Conservation (phyloP, 2,113 vertebrate species). For the Rostratula benghalensis region DNA sequence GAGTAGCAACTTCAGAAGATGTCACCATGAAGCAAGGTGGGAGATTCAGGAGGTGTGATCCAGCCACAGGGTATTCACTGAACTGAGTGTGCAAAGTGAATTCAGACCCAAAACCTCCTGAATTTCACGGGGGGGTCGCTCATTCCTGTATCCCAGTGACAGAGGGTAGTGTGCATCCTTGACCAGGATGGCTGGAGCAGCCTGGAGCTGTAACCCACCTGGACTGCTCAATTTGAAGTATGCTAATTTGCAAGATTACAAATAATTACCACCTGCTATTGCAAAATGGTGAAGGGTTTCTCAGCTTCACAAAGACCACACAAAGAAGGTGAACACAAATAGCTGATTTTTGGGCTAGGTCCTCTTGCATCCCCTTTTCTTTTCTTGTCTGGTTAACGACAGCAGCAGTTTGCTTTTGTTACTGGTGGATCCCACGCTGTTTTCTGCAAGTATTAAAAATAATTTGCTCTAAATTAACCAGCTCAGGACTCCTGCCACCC, state of each 20-base stretch:
- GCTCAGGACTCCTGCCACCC: not conserved
- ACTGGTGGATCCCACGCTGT: not conserved
- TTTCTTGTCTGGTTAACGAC: not conserved
- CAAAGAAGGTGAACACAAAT: not conserved
- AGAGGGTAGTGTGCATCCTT: rapidly evolving
- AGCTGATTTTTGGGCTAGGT: not conserved
- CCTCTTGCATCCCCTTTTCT: not conserved
- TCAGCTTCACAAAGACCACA: not conserved
- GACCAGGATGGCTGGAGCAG: not conserved
- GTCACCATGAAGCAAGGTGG: not conserved
- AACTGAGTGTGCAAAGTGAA: not conserved
- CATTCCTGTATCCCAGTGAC: not conserved
- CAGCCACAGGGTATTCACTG: no score
- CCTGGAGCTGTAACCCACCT: not conserved
- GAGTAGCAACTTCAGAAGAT: not conserved
- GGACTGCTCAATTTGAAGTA: not conserved
- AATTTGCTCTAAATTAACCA: not conserved
- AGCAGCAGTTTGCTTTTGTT: rapidly evolving
- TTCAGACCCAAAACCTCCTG: not conserved
- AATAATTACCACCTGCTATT: not conserved
- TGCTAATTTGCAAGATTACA: no score
- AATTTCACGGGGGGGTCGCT: not conserved
- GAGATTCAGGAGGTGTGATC: not conserved
- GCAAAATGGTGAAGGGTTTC: not conserved
- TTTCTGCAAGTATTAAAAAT: not conserved